Base-by-base conservation (phyloP, 2,113 vertebrate genomes). In the Prochilodus magdalenae region DNA sequence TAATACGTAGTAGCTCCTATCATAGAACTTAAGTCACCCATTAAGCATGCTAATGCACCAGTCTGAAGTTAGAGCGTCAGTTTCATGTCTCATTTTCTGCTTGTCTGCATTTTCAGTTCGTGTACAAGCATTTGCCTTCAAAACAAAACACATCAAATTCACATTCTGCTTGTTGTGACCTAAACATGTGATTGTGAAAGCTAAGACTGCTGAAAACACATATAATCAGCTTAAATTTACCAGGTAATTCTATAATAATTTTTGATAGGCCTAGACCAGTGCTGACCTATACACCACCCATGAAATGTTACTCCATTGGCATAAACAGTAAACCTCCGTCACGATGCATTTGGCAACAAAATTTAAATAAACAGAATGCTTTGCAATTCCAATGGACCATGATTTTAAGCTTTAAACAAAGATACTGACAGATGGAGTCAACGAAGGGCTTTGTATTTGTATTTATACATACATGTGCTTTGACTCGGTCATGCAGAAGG, bases 401-500 rank as follows among this genome's bases (percentile, higher is more conserved):
- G 13, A 1, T 69, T 8, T 44, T 8, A 44, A 70, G 66, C 12
- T 18, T 26, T 27, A 11, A 24, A 30, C 8, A 36, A 67, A 1
- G 15, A 24, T 14, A 40, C 55, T 75, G 16, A 11, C n/a, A 60
- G 24, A 60, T 3, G 11, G 7, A 1, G 11, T 5, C 20, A 57
- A 57, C 6, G 36, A 30, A 10, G 62, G 59, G 10, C 16, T 44
- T 18, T 16, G 30, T 53, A 60, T 20, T 1, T 30, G 66, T 36
- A 70, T 47, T 29, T 13, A 40, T 75, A 96, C 98, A 94, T 90
- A 99, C 98, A 0, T 99, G 98, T 26, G 97, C 96, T 86, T 94
- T 97, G 84, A 96, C 93, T 80, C 95, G 78, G 69, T 97, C 97
- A 0, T 97, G 90, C 87, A 99, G 92, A 15, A 99, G 96, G 36